Evolutionary conservation across 2,797 vertebrate genomes (phyloP).

Genomic region (Galago senegalensis): DNA sequence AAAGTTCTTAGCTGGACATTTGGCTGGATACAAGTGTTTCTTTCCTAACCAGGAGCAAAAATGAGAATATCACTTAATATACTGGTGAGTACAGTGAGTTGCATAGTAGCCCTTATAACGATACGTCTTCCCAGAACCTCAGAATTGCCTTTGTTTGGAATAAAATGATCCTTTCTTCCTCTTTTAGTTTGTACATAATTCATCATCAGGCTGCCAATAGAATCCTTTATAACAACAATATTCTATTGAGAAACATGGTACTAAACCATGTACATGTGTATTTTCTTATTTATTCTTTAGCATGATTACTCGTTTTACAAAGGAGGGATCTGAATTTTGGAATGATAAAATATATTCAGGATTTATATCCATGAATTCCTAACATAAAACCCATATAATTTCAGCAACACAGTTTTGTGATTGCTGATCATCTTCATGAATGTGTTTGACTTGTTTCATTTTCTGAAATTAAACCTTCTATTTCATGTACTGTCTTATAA

Average conservation of each 20-base stretch:
- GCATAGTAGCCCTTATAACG: background rate
- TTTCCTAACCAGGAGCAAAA: slow-evolving; percentile 43
- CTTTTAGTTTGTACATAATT: background rate
- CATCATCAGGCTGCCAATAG: background rate
- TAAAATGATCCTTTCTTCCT: background rate
- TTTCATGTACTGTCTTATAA: background rate
- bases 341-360: background rate
- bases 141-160: background rate
- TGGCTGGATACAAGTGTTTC: background rate
- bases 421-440: background rate
- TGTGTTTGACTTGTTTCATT: background rate
- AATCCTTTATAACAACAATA: background rate
- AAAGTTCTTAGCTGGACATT: background rate
- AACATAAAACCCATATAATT: background rate
- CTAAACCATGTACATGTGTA: background rate
- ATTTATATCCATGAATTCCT: background rate
- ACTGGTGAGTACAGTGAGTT: background rate
- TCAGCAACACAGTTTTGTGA: background rate
- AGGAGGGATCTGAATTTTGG: slow-evolving; percentile 10
- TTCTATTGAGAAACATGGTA: background rate
- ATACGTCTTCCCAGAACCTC: background rate
- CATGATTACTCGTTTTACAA: background rate
- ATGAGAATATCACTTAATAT: background rate
- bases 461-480: slow-evolving; percentile 34
- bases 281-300: background rate